A percentile compares a stretch with the other conserved stretches of the same genome.
These are phyloP conservation scores for Blastomussa wellsi DNA, from an alignment of 92 coral and sea anemone genomes.

Conservation along the genomic window DNA sequence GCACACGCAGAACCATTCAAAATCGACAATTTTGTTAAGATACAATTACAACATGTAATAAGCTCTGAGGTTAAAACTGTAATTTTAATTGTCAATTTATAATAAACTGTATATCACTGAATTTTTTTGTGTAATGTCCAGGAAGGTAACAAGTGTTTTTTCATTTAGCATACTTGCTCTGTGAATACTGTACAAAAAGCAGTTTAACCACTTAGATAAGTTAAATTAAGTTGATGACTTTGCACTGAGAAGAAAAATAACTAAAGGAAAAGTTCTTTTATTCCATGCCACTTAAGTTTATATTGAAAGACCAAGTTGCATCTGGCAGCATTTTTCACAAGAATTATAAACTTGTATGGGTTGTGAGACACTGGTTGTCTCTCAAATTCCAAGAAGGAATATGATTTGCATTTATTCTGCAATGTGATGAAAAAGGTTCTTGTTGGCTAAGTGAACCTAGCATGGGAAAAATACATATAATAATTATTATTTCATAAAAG, in stretches of 20 bases:
- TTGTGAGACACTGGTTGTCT: not conserved
- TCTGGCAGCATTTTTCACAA: not conserved
- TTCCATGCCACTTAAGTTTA: not conserved
- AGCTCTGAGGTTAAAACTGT: not conserved
- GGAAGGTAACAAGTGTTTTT: not conserved
- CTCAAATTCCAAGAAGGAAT: not conserved
- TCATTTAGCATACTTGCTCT: not conserved
- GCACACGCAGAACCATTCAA: too few relatives aligned
- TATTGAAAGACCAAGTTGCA: not conserved
- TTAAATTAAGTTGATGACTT: not conserved
- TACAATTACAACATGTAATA: too few relatives aligned
- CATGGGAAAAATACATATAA: too few relatives aligned
- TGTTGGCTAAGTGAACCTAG: too few relatives aligned
- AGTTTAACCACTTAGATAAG: not conserved
- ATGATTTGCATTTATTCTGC: not conserved
- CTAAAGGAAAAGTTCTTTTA: not conserved
- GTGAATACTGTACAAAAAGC: not conserved
- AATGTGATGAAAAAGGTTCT: too few relatives aligned
- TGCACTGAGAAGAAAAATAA: not conserved
- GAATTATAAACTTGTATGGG: not conserved
- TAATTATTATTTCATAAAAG: too few relatives aligned
- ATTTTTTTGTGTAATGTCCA: not conserved
- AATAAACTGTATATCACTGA: not conserved
- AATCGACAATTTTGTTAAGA: too few relatives aligned
- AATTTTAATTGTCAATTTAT: not conserved